A percentile compares a stretch with the other conserved stretches of the same genome.
Conservation (phyloP, 2,797 vertebrate genomes). For the Chromis chromis region DNA sequence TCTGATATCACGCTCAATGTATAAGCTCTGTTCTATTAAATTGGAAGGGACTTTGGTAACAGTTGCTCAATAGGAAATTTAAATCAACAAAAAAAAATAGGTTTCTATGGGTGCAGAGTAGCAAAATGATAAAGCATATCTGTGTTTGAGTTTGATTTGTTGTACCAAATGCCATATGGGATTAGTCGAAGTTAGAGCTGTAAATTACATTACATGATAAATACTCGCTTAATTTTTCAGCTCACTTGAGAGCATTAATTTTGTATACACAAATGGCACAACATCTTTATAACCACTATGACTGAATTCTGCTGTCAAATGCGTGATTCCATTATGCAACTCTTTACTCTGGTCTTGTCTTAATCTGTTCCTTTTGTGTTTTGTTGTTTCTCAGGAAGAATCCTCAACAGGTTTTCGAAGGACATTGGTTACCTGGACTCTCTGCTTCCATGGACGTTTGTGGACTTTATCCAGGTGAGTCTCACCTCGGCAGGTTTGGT, state of each 20-base stretch:
- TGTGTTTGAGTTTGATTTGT: slow-evolving; percentile 39
- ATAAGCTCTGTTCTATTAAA: slow-evolving; percentile 79
- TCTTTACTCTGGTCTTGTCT: slow-evolving; percentile 22
- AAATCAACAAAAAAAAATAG: slow-evolving; percentile 33
- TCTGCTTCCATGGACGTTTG: slow-evolving; percentile 91
- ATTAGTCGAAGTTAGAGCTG: slow-evolving; percentile 1
- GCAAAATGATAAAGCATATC: slow-evolving; percentile 33
- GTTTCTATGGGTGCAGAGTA: slow-evolving; percentile 42
- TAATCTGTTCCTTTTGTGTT: slow-evolving; percentile 57
- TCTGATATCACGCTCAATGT: slow-evolving; percentile 84
- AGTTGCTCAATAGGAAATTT: slow-evolving; percentile 82
- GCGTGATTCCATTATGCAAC: not conserved
- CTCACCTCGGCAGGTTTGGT: slow-evolving; percentile 81
- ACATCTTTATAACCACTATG: slow-evolving; percentile 3
- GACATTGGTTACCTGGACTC: slow-evolving; percentile 97
- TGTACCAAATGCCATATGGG: slow-evolving; percentile 14
- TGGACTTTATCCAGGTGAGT: slow-evolving; percentile 96
- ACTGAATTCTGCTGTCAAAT: not conserved
- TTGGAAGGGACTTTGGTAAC: slow-evolving; percentile 83
- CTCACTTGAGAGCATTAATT: not conserved
- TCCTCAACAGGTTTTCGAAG: slow-evolving; percentile 93
- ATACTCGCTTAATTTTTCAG: slow-evolving; percentile 1
- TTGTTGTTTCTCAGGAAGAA: slow-evolving; percentile 76
- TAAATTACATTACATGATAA: slow-evolving; percentile 5
- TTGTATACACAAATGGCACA: slow-evolving; percentile 17